Percentiles rank a stretch among this genome's conserved stretches.
Conservation (phyloP, 2,113 vertebrate species). For the Condylura cristata region DNA sequence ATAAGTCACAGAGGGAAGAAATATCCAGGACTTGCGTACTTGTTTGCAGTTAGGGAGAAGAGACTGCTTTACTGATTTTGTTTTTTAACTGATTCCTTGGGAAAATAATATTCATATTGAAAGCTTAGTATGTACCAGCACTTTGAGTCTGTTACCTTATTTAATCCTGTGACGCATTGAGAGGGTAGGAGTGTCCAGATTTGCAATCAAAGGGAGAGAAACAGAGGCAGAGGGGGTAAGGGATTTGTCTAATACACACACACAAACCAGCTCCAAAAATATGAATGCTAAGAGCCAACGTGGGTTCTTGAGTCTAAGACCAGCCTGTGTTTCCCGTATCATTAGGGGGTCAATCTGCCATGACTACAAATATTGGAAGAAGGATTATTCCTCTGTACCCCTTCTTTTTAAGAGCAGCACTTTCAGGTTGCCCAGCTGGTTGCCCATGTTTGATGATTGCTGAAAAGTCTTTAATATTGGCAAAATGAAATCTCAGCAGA, state of each 20-base stretch:
- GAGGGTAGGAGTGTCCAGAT: neutral
- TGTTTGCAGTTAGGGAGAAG: neutral
- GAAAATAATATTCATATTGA: neutral
- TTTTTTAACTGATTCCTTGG: neutral
- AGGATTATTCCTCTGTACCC: neutral
- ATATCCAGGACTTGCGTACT: neutral
- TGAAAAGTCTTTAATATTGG: conserved; percentile 43
- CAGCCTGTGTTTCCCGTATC: neutral
- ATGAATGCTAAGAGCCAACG: neutral
- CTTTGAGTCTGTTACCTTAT: neutral
- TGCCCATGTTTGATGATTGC: neutral
- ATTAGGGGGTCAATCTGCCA: neutral
- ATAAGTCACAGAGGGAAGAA: neutral
- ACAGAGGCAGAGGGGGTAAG: neutral
- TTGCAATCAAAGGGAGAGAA: neutral
- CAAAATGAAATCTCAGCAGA: conserved; percentile 14
- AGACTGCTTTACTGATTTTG: conserved; percentile 1
- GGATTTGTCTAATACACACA: neutral
- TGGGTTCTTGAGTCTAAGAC: neutral
- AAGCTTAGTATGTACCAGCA: neutral
- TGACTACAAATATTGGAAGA: neutral
- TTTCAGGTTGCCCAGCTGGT: neutral
- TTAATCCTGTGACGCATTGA: conserved; percentile 22
- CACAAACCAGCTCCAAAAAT: neutral
- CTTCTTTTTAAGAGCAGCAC: neutral